These are phyloP conservation scores for Porites cylindrica DNA, from an alignment of 92 coral and sea anemone genomes.

Conservation along the genomic window DNA sequence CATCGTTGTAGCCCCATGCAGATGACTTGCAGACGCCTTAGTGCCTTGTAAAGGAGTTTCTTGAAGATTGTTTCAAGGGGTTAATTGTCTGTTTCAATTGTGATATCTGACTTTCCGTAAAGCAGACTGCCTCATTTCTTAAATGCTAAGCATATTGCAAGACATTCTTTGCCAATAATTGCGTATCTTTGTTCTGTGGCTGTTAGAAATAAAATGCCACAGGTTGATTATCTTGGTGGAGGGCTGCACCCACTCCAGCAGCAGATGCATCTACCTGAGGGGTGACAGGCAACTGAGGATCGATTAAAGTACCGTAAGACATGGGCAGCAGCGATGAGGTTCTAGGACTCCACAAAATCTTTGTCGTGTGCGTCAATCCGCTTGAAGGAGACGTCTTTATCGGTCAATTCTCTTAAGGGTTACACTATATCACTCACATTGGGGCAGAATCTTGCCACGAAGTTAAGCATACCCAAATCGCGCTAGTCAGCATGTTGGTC, in stretches of 20 bases:
- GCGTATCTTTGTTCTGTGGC: conserved; percentile 31
- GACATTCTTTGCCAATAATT: conserved; percentile 35
- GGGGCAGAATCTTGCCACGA: conserved; percentile 38
- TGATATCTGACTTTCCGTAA: conserved; percentile 45
- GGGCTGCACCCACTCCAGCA: conserved; percentile 44
- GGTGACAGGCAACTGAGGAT: conserved; percentile 48
- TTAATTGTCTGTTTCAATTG: conserved; percentile 24
- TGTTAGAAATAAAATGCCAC: conserved; percentile 46
- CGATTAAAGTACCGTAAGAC: conserved; percentile 23
- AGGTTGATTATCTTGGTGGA: conserved; percentile 39
- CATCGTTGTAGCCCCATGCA: conserved; percentile 21
- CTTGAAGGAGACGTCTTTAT: too few relatives aligned
- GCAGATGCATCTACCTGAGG: conserved; percentile 49
- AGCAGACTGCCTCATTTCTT: conserved; percentile 45
- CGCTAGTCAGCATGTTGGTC: conserved; percentile 39
- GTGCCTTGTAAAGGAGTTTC: conserved; percentile 19
- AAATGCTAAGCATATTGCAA: conserved; percentile 28
- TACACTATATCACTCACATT: conserved; percentile 31
- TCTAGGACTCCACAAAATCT: conserved; percentile 41
- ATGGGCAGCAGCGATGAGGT: conserved; percentile 40
- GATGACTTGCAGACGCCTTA: conserved; percentile 33
- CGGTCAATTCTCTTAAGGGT: conserved; percentile 31
- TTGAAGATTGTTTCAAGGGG: conserved; percentile 48
- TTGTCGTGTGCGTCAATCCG: conserved; percentile 33
- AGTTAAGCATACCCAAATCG: conserved; percentile 50